Conservation (phyloP, 2,888 invertebrate species). For the Morinoia aosen region DNA sequence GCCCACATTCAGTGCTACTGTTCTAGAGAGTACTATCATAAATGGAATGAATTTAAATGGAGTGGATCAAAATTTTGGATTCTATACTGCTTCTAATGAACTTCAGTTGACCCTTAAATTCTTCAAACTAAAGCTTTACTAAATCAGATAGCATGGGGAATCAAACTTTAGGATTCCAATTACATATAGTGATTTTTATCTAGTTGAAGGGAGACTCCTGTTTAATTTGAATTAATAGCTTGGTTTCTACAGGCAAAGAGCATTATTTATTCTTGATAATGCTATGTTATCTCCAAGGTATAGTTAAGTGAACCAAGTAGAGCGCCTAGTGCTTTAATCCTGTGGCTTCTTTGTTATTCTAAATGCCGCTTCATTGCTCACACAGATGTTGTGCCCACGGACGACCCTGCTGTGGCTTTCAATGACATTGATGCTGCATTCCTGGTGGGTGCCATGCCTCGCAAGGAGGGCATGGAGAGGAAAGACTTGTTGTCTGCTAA, state of each 20-base stretch:
- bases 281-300: neutral
- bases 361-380: neutral
- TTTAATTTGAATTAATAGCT: neutral
- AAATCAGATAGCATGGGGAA: too few relatives aligned
- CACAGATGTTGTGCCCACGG: slow-evolving; percentile 84
- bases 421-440: slow-evolving; percentile 96
- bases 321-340: neutral
- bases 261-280: neutral
- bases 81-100: too few relatives aligned
- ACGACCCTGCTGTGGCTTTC: slow-evolving; percentile 91
- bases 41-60: too few relatives aligned
- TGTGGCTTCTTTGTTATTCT: neutral
- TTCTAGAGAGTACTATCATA: too few relatives aligned
- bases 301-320: neutral
- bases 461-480: slow-evolving; percentile 97
- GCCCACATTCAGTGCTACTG: too few relatives aligned
- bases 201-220: neutral
- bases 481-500: slow-evolving; percentile 97
- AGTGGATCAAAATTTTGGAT: too few relatives aligned
- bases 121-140: too few relatives aligned
- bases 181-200: neutral
- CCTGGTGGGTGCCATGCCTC: slow-evolving; percentile 97
- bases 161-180: too few relatives aligned
- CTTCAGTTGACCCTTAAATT: too few relatives aligned
- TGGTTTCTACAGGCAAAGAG: neutral